Percentiles rank a stretch among this genome's conserved stretches.
Conservation (phyloP, 2,888 invertebrate genomes). For the Parnassius orleans region DNA sequence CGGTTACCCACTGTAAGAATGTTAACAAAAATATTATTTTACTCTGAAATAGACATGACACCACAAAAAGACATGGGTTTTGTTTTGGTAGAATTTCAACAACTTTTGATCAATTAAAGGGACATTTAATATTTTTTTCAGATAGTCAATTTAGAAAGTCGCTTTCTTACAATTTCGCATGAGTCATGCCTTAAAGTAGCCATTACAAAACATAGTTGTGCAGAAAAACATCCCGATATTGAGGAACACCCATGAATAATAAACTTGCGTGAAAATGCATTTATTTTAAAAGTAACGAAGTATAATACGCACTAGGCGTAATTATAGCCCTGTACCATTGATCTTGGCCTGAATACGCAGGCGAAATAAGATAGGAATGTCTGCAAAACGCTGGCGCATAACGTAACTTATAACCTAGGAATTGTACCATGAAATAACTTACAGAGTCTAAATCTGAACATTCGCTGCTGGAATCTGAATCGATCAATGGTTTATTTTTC, state of each 20-base stretch:
- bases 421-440: constrained; percentile 65
- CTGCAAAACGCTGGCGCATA: constrained; percentile 48
- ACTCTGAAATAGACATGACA: too few relatives aligned
- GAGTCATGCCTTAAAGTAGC: constrained; percentile 44
- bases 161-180: constrained; percentile 47
- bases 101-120: background rate
- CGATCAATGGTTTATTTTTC: constrained; percentile 90
- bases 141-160: constrained; percentile 29
- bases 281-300: constrained; percentile 27
- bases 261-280: constrained; percentile 7
- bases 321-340: constrained; percentile 56
- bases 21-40: too few relatives aligned
- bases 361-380: constrained; percentile 63
- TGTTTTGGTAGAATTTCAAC: constrained; percentile 14
- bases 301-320: constrained; percentile 49
- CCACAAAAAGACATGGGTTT: background rate
- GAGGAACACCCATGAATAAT: constrained; percentile 16
- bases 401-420: constrained; percentile 51
- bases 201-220: constrained; percentile 35
- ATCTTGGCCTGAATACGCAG: constrained; percentile 70
- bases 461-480: constrained; percentile 91
- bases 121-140: too few relatives aligned
- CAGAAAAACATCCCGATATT: constrained; percentile 36
- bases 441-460: constrained; percentile 92
- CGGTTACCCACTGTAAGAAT: background rate